Evolutionary conservation across 2,113 vertebrate species (phyloP), one percentile per base, ranked within the genome.

Genomic region (Charadrius vociferus): DNA sequence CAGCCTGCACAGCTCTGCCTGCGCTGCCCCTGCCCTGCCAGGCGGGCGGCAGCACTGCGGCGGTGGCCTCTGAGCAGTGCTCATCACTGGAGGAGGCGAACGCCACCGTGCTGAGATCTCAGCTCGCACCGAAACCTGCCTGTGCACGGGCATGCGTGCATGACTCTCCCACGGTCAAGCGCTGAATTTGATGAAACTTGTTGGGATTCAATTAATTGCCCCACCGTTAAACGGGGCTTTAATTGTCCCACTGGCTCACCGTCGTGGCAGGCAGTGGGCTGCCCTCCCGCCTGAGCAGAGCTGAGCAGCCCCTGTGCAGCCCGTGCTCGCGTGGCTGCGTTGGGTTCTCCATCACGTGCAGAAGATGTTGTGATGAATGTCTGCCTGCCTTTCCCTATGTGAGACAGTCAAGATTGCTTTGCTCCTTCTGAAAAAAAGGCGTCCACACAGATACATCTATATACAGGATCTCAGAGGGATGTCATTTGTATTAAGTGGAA

Each of bases 121-220:
- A 53, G 19, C 49, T 75, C 9, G 2, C 41, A 8, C 36, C 22
- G 47, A 61, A 45, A 50, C 55, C 23, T 24, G 11, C 29, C 36
- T 17, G 36, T 39, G 37, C 12, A 6, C 1, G 2, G 13, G 41
- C 2, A 1, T 14, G 32, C 4, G 0, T 3, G 2, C 18, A 4
- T 36, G 14, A 50, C 50, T 29, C 55, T 34, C 19, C 27, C 19
- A 3, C 37, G 19, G 20, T 34, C 55, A n/a, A 24, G 20, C 1
- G 1, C 36, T 63, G 61, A 30, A n/a, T 93, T 74, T 39, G 49
- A 26, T 56, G 62, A 63, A 86, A 68, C 41, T 45, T 58, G 10
- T 9, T 37, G 7, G n/a, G 53, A 29, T 58, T 63, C 71, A 43
- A 1, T 39, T 63, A 49, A 45, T 52, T 52, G 39, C 58, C 37